Evolutionary conservation across 2,113 vertebrate species (phyloP).

Genomic region (Aegithalos caudatus): DNA sequence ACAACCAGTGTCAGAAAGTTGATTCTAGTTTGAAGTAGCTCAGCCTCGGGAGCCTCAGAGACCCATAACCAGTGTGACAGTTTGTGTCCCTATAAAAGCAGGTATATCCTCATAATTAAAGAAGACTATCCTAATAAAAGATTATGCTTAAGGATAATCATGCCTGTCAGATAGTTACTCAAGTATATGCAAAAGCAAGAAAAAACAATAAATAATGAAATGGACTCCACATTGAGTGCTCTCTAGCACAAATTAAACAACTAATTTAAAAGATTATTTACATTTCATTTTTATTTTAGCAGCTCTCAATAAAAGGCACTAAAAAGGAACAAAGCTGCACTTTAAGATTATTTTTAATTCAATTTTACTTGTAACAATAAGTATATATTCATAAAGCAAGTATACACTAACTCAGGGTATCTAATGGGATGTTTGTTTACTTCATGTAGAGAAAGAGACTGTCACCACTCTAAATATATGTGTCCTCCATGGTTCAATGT

Average conservation of each 20-base stretch:
- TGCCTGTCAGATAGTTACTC: not conserved
- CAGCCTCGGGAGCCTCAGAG: not conserved
- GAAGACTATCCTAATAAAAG: not conserved
- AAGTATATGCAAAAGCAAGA: not conserved
- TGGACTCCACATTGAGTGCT: not conserved
- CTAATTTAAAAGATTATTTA: not conserved
- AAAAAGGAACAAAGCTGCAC: not conserved
- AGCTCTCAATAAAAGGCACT: not conserved
- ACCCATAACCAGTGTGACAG: not conserved
- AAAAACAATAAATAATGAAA: not conserved
- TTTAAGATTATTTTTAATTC: not conserved
- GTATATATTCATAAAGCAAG: not conserved
- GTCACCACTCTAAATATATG: not conserved
- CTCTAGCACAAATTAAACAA: not conserved
- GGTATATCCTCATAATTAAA: not conserved
- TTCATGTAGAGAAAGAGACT: not conserved
- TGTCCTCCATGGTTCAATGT: not conserved
- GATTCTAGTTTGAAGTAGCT: not conserved
- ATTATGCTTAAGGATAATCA: not conserved
- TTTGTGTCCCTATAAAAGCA: not conserved
- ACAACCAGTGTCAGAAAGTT: not conserved
- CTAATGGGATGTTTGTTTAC: not conserved
- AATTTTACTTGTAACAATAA: not conserved
- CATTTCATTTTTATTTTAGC: not conserved
- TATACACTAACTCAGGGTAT: not conserved